Evolutionary conservation across 2,113 vertebrate species (phyloP).

Genomic region (Plestiodon gilberti): DNA sequence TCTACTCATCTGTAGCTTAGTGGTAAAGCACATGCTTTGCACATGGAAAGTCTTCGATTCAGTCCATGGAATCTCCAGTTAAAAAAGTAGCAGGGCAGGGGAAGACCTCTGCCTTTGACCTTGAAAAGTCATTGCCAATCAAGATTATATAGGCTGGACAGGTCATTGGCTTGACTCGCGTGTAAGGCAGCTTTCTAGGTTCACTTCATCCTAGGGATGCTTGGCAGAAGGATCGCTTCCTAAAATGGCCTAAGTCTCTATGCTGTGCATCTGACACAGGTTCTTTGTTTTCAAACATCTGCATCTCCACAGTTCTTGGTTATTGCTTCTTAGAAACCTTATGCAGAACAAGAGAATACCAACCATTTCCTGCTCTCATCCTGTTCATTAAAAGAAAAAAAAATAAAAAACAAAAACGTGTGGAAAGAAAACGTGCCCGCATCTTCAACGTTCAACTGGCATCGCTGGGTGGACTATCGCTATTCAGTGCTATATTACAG

Average conservation of each 20-base stretch:
- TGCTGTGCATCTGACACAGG: background rate
- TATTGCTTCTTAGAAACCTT: constrained; percentile 70
- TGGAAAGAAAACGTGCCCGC: constrained; percentile 65
- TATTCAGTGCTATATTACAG: constrained; percentile 81
- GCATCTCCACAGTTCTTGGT: constrained; percentile 36
- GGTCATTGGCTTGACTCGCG: background rate
- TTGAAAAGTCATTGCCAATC: background rate
- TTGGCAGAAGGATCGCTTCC: constrained; percentile 20
- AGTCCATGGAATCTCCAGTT: background rate
- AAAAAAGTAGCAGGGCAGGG: background rate
- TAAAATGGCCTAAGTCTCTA: background rate
- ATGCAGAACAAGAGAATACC: constrained; percentile 28
- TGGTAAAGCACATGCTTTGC: background rate
- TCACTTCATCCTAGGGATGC: background rate
- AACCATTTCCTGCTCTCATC: constrained; percentile 57
- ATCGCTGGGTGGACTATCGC: constrained; percentile 66
- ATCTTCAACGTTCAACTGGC: constrained; percentile 73
- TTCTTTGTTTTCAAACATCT: constrained; percentile 39
- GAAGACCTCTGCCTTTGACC: background rate
- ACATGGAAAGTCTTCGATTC: background rate
- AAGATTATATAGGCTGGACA: background rate
- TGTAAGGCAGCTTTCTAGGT: background rate
- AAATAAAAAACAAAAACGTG: constrained; percentile 61
- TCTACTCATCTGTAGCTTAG: background rate
- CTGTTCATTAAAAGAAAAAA: constrained; percentile 22